Percentiles rank a stretch among this genome's conserved stretches.
phyloP scores from a whole-genome alignment of 1,140 invertebrate species.

The Brachionus manjavacas region DNA sequence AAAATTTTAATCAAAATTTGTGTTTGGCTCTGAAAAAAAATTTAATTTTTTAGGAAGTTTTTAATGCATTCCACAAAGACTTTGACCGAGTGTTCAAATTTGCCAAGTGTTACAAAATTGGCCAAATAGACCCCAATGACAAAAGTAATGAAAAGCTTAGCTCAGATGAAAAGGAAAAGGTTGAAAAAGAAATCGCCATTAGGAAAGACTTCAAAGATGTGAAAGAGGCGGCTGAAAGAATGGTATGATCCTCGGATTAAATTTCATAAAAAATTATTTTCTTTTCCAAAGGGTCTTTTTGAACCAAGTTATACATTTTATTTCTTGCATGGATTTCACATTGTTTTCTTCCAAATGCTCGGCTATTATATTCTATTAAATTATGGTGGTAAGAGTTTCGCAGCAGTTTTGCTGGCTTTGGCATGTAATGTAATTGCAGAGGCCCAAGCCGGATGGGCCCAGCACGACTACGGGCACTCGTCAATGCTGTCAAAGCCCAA shows the following conservation, averaged over 20 bases:
- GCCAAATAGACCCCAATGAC: neutral
- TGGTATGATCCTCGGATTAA: neutral
- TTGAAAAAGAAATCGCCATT: conserved; percentile 1
- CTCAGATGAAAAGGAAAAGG: neutral
- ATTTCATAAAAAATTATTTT: neutral
- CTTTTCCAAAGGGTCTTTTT: conserved; percentile 46
- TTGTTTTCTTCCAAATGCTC: conserved; percentile 49
- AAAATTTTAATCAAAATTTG: neutral
- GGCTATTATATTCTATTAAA: conserved; percentile 50
- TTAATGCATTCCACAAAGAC: conserved; percentile 36
- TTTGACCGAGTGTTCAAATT: conserved; percentile 18
- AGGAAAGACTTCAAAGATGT: conserved; percentile 32
- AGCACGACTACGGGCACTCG: conserved; percentile 58
- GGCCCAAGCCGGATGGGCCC: conserved; percentile 56
- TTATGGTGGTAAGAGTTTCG: conserved; percentile 51
- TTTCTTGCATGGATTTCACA: conserved; percentile 48
- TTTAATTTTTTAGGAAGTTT: conserved; percentile 46
- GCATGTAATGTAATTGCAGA: conserved; percentile 49
- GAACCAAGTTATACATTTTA: conserved; percentile 51
- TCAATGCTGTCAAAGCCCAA: conserved; percentile 53
- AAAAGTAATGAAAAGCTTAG: neutral
- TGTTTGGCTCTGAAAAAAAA: neutral
- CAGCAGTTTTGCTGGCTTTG: conserved; percentile 49
- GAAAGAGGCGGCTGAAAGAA: neutral
- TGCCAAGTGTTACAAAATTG: conserved; percentile 7